Conservation (phyloP, 2,113 vertebrate species). For the Atrichornis clamosus region DNA sequence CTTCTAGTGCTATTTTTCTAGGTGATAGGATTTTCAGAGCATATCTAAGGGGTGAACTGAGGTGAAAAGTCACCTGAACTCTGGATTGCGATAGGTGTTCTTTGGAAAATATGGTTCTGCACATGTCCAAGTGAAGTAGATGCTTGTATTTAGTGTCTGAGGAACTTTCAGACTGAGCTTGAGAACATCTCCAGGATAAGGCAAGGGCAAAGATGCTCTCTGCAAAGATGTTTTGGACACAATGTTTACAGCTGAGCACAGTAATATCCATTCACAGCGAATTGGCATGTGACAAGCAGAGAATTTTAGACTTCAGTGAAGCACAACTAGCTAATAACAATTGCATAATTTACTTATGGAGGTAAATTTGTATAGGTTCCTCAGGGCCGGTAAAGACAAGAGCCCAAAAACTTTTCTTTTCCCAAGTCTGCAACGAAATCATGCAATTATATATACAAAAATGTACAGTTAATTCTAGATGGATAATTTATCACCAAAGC, state of each 20-base stretch:
- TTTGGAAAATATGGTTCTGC: not conserved
- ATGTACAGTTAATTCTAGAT: not conserved
- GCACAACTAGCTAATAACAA: not conserved
- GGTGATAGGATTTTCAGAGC: not conserved
- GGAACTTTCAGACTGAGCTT: not conserved
- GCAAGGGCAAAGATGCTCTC: not conserved
- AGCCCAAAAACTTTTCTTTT: not conserved
- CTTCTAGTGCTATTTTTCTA: not conserved
- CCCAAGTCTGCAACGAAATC: not conserved
- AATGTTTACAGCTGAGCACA: not conserved
- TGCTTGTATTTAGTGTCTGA: not conserved
- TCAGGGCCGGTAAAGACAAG: not conserved
- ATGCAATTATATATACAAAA: not conserved
- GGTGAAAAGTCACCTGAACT: not conserved
- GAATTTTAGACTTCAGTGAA: not conserved
- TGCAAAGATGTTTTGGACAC: not conserved
- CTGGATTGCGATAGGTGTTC: not conserved
- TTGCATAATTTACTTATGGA: not conserved
- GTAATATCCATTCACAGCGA: not conserved
- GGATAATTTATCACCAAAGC: not conserved
- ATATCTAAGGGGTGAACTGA: not conserved
- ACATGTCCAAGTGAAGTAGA: not conserved
- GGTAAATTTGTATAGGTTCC: not conserved
- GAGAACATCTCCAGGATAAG: not conserved
- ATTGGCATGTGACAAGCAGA: not conserved